Percentiles rank a stretch among this genome's conserved stretches.
phyloP scores from a whole-genome alignment of 2,797 vertebrate species.

The Lindbergichthys nudifrons region DNA sequence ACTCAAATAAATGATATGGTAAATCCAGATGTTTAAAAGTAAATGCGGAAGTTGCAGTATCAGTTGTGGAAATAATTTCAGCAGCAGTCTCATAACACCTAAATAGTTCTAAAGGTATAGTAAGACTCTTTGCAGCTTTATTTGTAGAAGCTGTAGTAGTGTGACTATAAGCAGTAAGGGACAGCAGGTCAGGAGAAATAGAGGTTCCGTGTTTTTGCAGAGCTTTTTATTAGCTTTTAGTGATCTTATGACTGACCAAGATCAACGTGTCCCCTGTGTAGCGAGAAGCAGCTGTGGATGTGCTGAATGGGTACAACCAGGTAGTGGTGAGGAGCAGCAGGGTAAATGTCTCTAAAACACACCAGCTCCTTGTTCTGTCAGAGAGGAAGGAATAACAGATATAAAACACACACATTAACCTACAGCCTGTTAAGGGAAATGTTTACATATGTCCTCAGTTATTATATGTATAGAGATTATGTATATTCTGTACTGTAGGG shows the following conservation, averaged over 20 bases:
- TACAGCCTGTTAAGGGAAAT: too few relatives aligned
- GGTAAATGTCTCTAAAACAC: conserved; percentile 75
- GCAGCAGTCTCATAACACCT: neutral
- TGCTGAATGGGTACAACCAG: conserved; percentile 74
- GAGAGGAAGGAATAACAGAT: neutral
- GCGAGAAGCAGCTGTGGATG: conserved; percentile 60
- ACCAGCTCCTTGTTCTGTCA: conserved; percentile 69
- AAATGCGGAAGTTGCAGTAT: too few relatives aligned
- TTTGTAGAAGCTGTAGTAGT: too few relatives aligned
- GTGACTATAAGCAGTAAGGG: neutral
- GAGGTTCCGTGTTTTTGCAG: neutral
- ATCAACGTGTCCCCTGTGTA: conserved; percentile 42
- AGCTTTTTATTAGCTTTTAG: neutral
- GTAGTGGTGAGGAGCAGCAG: conserved; percentile 77
- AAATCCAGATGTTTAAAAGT: too few relatives aligned
- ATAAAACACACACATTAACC: neutral
- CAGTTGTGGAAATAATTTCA: neutral
- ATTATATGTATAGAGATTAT: too few relatives aligned
- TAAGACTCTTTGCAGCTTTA: neutral
- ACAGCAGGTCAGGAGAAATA: neutral
- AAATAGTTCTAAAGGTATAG: neutral
- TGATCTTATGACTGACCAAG: conserved; percentile 55
- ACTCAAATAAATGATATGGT: neutral
- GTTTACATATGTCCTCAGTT: too few relatives aligned
- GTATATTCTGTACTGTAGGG: too few relatives aligned